phyloP scores from a whole-genome alignment of 2,113 vertebrate genomes.

The Galemys pyrenaicus region DNA sequence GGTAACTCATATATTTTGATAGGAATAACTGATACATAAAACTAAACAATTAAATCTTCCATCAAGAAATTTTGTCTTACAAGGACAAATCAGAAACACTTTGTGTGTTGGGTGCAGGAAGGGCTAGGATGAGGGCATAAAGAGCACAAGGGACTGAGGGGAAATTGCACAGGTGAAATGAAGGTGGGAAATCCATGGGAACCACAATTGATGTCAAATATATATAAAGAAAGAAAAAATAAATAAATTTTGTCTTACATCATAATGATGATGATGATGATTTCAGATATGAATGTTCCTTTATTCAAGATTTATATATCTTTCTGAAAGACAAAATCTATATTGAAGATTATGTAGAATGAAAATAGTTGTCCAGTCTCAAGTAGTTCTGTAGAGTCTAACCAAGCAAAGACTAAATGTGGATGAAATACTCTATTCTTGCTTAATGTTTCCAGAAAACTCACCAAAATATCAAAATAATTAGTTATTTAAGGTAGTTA shows the following conservation, averaged over 20 bases:
- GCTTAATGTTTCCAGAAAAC: neutral
- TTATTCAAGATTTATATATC: constrained; percentile 2
- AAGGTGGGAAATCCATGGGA: too few relatives aligned
- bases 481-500: neutral
- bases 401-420: neutral
- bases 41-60: neutral
- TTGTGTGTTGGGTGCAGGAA: too few relatives aligned
- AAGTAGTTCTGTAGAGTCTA: neutral
- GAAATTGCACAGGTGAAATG: too few relatives aligned
- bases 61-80: neutral
- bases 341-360: neutral
- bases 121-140: too few relatives aligned
- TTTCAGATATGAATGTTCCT: constrained; percentile 23
- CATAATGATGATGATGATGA: neutral
- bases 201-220: too few relatives aligned
- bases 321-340: constrained; percentile 1
- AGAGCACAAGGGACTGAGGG: too few relatives aligned
- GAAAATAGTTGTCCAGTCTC: neutral
- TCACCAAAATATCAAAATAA: constrained; percentile 10
- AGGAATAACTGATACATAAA: neutral
- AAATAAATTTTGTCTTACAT: neutral
- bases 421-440: neutral
- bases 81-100: too few relatives aligned
- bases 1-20: constrained; percentile 1
- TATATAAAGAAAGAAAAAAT: too few relatives aligned